These are phyloP conservation scores for Patiria miniata DNA, from an alignment of 35 echinoderm and acorn worm genomes.

Conservation along the genomic window DNA sequence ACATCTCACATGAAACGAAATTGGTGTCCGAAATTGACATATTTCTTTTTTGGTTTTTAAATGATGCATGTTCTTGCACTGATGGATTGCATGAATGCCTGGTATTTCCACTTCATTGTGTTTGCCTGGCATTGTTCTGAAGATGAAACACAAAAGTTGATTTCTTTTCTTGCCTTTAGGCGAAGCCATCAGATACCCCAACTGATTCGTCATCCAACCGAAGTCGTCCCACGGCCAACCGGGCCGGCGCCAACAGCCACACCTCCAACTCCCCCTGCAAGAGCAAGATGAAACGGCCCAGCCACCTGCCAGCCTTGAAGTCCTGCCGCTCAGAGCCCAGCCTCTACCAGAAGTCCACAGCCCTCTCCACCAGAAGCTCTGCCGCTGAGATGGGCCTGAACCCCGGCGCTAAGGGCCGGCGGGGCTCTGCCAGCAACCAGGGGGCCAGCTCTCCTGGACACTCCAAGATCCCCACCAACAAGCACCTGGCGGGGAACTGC, in stretches of 20 bases:
- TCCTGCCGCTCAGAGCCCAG: slow-evolving; percentile 16
- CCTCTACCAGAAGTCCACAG: slow-evolving; percentile 4
- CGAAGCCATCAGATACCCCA: not conserved
- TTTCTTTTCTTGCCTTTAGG: not conserved
- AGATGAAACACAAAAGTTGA: not conserved
- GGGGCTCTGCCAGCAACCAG: slow-evolving; percentile 9
- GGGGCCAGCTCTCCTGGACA: not conserved
- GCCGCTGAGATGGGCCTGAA: not conserved
- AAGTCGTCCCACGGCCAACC: not conserved
- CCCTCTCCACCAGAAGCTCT: not conserved
- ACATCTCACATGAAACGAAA: too few relatives aligned
- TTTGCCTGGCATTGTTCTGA: not conserved
- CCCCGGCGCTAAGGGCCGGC: not conserved
- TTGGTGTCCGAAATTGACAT: too few relatives aligned
- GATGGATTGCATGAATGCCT: too few relatives aligned
- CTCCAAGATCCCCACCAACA: slow-evolving; percentile 16
- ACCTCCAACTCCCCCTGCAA: slow-evolving; percentile 7
- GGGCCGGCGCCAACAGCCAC: not conserved
- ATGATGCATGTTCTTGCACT: too few relatives aligned
- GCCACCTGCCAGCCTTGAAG: not conserved
- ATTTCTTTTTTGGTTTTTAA: too few relatives aligned
- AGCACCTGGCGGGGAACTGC: not conserved
- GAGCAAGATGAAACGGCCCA: slow-evolving; percentile 11
- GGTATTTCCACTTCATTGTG: too few relatives aligned
- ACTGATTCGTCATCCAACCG: not conserved